Evolutionary conservation across 1,140 invertebrate species (phyloP).

Genomic region (Drosophila nannoptera): DNA sequence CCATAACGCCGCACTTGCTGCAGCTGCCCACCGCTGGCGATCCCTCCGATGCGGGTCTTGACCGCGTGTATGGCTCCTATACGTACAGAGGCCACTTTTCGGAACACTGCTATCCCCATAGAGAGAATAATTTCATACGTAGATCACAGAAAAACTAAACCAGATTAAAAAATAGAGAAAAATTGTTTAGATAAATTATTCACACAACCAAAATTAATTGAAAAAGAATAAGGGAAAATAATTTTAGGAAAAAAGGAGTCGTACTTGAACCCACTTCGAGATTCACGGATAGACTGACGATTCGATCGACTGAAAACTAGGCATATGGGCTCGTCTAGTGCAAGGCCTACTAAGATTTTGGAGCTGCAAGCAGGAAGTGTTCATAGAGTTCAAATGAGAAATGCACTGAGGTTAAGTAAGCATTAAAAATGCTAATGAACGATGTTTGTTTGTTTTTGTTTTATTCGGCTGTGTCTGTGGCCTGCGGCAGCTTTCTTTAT

Average conservation of each 20-base stretch:
- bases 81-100: too few species aligned
- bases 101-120: too few species aligned
- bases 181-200: too few species aligned
- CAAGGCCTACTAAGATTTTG: constrained; percentile 20
- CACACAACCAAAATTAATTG: neutral
- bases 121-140: too few species aligned
- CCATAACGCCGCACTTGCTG: constrained; percentile 41
- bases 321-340: neutral
- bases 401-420: constrained; percentile 48
- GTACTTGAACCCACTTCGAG: neutral
- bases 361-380: constrained; percentile 19
- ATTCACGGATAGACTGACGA: neutral
- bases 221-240: neutral
- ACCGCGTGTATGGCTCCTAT: too few species aligned
- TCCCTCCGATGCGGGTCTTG: too few species aligned
- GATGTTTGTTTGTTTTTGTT: constrained; percentile 1
- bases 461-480: neutral
- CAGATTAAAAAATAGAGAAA: too few species aligned
- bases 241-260: neutral
- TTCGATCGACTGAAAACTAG: neutral
- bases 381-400: constrained; percentile 41
- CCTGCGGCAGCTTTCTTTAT: constrained; percentile 34
- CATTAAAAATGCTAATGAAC: constrained; percentile 63
- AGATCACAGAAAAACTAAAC: too few species aligned
- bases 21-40: neutral